A percentile compares a stretch with the other conserved stretches of the same genome.
Conservation (phyloP, 2,888 invertebrate species). For the Spicauda simplicius region DNA sequence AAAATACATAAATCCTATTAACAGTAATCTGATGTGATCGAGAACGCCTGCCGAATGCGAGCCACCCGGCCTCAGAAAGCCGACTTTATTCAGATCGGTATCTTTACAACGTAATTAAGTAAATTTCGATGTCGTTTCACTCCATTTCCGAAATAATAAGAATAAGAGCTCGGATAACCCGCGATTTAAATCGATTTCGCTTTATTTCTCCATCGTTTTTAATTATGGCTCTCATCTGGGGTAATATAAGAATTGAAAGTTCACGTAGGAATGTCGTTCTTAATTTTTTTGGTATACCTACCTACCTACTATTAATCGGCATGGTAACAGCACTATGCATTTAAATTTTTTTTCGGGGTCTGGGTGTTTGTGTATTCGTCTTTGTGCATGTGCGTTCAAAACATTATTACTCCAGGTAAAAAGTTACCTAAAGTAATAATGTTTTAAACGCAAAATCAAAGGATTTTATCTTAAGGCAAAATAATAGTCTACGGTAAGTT, state of each 20-base stretch:
- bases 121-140: constrained; percentile 70
- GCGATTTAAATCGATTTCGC: constrained; percentile 67
- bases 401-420: too few relatives aligned
- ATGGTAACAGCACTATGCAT: too few relatives aligned
- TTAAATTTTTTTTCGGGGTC: too few relatives aligned
- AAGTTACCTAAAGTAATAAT: too few relatives aligned
- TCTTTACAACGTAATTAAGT: constrained; percentile 76
- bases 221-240: constrained; percentile 61
- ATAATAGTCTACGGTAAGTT: too few relatives aligned
- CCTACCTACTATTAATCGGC: too few relatives aligned
- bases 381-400: too few relatives aligned
- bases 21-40: constrained; percentile 50
- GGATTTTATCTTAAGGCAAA: too few relatives aligned
- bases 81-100: constrained; percentile 68
- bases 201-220: constrained; percentile 62
- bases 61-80: constrained; percentile 44
- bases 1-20: constrained; percentile 41
- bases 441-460: too few relatives aligned
- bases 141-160: constrained; percentile 68
- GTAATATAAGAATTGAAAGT: constrained; percentile 41
- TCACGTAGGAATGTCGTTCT: not conserved
- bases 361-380: too few relatives aligned
- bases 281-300: too few relatives aligned
- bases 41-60: constrained; percentile 57
- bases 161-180: constrained; percentile 66